Base-by-base conservation (phyloP, 2,113 vertebrate genomes). In the Cervus canadensis region DNA sequence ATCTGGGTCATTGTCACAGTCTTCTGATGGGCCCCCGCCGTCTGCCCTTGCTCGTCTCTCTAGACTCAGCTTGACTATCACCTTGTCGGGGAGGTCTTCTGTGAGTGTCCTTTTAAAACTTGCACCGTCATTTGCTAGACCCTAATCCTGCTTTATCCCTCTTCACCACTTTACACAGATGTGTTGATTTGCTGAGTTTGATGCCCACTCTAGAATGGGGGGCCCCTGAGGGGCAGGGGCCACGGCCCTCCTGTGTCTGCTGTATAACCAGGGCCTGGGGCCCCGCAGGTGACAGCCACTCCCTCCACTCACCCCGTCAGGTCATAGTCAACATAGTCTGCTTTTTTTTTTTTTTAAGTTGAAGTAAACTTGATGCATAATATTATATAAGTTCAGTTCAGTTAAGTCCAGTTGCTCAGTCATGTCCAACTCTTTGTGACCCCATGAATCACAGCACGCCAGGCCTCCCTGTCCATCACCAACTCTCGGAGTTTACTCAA, bases 1-100 rank as follows among this genome's bases (percentile, higher is more conserved):
- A 6, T 26, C 30, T 28, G 87, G 62, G 1, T 25, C 17, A 1
- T 1, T 4, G 54, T 4, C 8, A 25, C 0, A 6, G 62, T 33
- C 17, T 26, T n/a, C 40, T 48, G 16, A 5, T 2, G 26, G 48
- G 23, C 2, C 26, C 21, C 30, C 17, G 19, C 13, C 25, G 25
- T 9, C 15, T 54, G 9, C 17, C 12, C 14, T 57, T 4, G 0
- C 28, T 7, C 1, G 6, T 40, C 16, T 59, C 56, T 45, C 43
- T 13, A 17, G 71, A 21, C 89, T 81, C 50, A 56, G 30, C 28
- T 10, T 16, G 25, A 5, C 33, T 33, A 17, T 4, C 2, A 0
- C 7, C 30, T 28, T 36, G 13, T 16, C 10, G 4, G 64, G 81
- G 76, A 50, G 52, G 7, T 1, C 28, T 64, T 82, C 79, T 56